phyloP scores from a whole-genome alignment of 2,113 vertebrate genomes.

The Felis chaus region DNA sequence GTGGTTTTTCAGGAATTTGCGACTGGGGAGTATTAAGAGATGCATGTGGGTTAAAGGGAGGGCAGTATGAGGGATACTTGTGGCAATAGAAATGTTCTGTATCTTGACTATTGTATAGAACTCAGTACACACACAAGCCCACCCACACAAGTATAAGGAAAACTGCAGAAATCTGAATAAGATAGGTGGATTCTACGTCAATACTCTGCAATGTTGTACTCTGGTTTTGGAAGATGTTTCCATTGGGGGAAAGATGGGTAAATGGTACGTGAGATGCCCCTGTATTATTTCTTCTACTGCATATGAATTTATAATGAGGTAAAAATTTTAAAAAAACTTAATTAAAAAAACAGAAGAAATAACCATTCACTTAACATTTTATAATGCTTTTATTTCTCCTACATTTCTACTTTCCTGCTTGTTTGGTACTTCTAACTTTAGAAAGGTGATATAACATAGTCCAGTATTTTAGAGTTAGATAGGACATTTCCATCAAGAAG shows the following conservation, averaged over 20 bases:
- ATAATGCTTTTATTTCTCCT: not conserved
- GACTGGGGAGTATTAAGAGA: rapidly evolving
- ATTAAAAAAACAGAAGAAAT: not conserved
- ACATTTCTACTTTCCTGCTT: not conserved
- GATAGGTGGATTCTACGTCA: not conserved
- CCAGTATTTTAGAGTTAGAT: not conserved
- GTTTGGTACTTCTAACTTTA: not conserved
- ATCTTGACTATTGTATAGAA: not conserved
- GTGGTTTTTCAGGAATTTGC: not conserved
- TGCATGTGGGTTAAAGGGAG: not conserved
- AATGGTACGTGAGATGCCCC: not conserved
- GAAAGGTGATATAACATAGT: not conserved
- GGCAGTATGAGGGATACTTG: not conserved
- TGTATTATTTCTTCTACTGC: not conserved
- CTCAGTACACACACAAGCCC: not conserved
- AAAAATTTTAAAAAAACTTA: not conserved
- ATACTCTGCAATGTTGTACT: not conserved
- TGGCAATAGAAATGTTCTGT: not conserved
- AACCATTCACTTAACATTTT: not conserved
- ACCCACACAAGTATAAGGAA: not conserved
- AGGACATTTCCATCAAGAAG: not conserved
- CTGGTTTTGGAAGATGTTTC: not conserved
- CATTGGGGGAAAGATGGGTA: not conserved
- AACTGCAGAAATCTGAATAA: not conserved
- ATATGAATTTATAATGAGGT: not conserved